Base-by-base conservation (phyloP, 2,797 vertebrate genomes). In the Lepidocolaptes lacrymiger region DNA sequence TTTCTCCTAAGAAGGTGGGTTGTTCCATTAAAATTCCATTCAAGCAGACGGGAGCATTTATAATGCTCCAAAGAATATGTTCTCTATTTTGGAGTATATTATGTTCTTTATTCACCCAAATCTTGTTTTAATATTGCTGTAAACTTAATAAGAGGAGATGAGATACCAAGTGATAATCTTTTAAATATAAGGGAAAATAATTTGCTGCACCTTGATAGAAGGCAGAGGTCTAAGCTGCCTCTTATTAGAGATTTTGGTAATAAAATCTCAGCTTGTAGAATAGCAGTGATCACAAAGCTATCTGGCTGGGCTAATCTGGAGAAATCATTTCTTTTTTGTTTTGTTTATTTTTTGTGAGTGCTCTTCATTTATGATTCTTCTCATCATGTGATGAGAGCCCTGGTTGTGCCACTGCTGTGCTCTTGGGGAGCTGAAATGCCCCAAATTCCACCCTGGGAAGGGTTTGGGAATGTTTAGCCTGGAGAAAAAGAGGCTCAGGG, bases 111-210 rank as follows among this genome's bases (percentile, higher is more conserved):
- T 97, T 96, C 96, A 95, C 91, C 84, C 91, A 96, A 96, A 96
- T 96, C 96, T 97, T 97, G 96, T 97, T 97, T 96, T 95, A 97
- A 97, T 97, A 97, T 97, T 96, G 93, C 97, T 95, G 93, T 96
- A 96, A 96, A 97, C 96, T 91, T 96, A 97, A 97, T 97, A 97
- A 97, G 95, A 88, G 72, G 80, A 93, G 95, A 97, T 96, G 95
- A 94, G 96, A 97, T 97, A 94, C 49, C 89, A 81, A 84, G 75
- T 16, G 93, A 95, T 97, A 96, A 96, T 97, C 96, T 97, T 94
- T 79, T n/a, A 96, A 96, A 96, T 96, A 91, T 79, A 96, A 89
- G 93, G 93, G 39, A 78, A 93, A 97, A 97, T 96, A 86, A 96
- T 97, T 97, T 96, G 96, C 91, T 96, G 43, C 73, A 77, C 94